A percentile compares a stretch with the other conserved stretches of the same genome.
phyloP scores from a whole-genome alignment of 2,797 vertebrate species.

The Crenichthys baileyi region DNA sequence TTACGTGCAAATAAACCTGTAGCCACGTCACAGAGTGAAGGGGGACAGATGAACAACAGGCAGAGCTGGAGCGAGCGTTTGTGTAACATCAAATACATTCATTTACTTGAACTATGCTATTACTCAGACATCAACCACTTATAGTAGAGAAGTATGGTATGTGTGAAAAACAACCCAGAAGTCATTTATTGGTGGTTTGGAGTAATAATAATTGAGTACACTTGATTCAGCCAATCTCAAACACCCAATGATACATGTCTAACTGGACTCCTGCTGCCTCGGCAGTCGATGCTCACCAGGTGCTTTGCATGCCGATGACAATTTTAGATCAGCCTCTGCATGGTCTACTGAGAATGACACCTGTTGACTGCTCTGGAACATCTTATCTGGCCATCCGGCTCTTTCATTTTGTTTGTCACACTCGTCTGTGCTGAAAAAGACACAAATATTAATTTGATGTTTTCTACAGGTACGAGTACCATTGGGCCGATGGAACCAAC shows the following conservation, averaged over 20 bases:
- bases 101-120: not conserved
- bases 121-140: not conserved
- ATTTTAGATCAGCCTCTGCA: not conserved
- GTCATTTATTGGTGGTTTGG: no score
- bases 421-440: not conserved
- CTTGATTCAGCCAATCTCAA: no score
- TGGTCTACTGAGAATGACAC: not conserved
- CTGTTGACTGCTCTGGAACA: slow-evolving; percentile 3
- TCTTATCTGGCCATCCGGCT: not conserved
- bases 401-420: not conserved
- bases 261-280: not conserved
- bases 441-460: not conserved
- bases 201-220: no score
- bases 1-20: no score
- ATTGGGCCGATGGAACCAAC: slow-evolving; percentile 99
- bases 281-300: not conserved
- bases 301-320: not conserved
- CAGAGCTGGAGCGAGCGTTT: not conserved
- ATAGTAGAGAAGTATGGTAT: not conserved
- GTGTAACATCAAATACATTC: not conserved
- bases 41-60: not conserved
- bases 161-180: no score
- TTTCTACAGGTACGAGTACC: slow-evolving; percentile 92
- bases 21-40: no score
- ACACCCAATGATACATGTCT: not conserved